Conservation (phyloP, 2,113 vertebrate genomes). For the Xerus inauris region DNA sequence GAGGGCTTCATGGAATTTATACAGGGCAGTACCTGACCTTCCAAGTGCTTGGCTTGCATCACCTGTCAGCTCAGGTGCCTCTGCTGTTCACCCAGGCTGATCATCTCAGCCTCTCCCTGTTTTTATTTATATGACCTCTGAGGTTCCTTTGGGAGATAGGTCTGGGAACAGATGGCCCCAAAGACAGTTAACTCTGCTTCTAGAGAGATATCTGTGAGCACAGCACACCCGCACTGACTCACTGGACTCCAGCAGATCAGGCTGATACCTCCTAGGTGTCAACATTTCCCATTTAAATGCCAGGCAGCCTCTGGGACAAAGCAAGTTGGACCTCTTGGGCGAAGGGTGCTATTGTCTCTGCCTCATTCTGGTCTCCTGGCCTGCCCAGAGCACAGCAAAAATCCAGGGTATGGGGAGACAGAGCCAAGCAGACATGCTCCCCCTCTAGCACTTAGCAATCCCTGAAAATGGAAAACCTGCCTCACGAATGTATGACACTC, state of each 20-base stretch:
- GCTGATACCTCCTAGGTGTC: neutral
- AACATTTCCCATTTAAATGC: neutral
- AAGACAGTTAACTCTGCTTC: neutral
- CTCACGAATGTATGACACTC: neutral
- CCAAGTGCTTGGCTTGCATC: accelerated
- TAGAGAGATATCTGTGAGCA: neutral
- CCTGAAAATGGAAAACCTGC: no score
- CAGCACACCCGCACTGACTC: neutral
- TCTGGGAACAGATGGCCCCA: neutral
- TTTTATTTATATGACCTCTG: neutral
- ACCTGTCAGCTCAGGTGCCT: neutral
- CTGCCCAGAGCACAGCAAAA: neutral
- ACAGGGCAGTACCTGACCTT: neutral
- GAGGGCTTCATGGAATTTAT: neutral
- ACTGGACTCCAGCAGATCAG: neutral
- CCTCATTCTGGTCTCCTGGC: neutral
- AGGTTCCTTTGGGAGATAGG: neutral
- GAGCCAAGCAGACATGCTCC: neutral
- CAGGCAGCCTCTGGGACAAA: neutral
- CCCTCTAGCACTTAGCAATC: neutral
- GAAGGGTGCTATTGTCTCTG: neutral
- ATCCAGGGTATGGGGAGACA: neutral
- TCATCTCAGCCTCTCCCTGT: neutral
- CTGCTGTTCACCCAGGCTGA: neutral
- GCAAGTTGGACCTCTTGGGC: neutral